Base-by-base conservation (phyloP, 2,797 vertebrate genomes). In the Craterocephalus amniculus region DNA sequence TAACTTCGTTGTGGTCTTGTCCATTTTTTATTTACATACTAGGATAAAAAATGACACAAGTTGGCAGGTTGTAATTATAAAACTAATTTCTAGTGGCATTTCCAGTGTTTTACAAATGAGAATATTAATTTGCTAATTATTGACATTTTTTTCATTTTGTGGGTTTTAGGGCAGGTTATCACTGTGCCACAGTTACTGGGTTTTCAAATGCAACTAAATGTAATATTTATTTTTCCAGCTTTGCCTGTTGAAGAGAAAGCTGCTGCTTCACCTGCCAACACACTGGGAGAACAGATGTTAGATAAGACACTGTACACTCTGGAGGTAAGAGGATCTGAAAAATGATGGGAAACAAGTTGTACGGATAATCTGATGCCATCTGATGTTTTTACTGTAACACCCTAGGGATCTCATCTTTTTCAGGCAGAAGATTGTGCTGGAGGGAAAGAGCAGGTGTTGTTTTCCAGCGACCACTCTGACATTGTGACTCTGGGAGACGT, bases 381-480 rank as follows among this genome's bases (percentile, higher is more conserved):
- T n/a, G n/a, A n/a, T 13, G 7, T 11, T 61, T 9, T 48, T 34
- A 11, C 31, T 60, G 51, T 71, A 54, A 48, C 24, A 57, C 36
- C 6, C 2, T 72, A 10, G 60, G 40, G 6, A 67, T 54, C 13
- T 6, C 63, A 4, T 60, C 13, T 58, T 84, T 29, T 55, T 26
- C 81, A 96, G 95, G 88, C 18, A 18, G 87, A 64, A 66, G 88
- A 83, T 56, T 79, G 76, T 56, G 83, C 80, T 32, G 38, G 72
- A 31, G 83, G 52, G 52, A 95, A 95, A 60, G 95, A 95, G 70
- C 92, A 78, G 3, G 88, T 90, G 77, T 94, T 96, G 83, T 90
- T 96, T 63, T 87, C 93, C 86, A 99, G 97, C 0, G 97, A 99
- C 72, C 96, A 98, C 87, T 99, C 97, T 0, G 98, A 99, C 90